These are phyloP conservation scores for Reticulitermes speratus DNA, from an alignment of 1,140 invertebrate genomes.

Conservation along the genomic window DNA sequence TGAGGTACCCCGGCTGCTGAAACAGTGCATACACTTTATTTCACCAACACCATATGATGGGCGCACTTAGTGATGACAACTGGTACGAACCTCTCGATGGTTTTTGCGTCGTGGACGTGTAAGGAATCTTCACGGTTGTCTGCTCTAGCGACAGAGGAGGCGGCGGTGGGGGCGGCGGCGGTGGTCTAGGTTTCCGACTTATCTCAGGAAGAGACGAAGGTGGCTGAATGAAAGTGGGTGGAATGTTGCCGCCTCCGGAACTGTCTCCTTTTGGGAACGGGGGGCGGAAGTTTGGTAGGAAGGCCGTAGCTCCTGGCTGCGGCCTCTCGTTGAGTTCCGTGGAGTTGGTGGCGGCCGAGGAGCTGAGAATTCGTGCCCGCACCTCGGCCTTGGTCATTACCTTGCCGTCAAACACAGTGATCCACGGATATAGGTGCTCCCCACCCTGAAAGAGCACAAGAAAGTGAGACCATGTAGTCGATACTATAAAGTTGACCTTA, in stretches of 20 bases:
- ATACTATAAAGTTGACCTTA: too few relatives aligned
- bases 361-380: slow-evolving; percentile 59
- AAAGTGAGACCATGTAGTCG: slow-evolving; percentile 23
- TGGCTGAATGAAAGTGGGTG: slow-evolving; percentile 32
- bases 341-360: slow-evolving; percentile 32
- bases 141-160: slow-evolving; percentile 23
- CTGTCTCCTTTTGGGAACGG: slow-evolving; percentile 30
- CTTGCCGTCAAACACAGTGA: slow-evolving; percentile 67
- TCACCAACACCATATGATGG: too few relatives aligned
- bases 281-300: not conserved
- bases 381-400: slow-evolving; percentile 70
- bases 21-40: too few relatives aligned
- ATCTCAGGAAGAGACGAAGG: slow-evolving; percentile 37
- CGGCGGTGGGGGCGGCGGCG: slow-evolving; percentile 25
- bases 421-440: slow-evolving; percentile 65
- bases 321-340: not conserved
- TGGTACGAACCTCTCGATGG: not conserved
- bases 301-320: slow-evolving; percentile 18
- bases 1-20: too few relatives aligned
- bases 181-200: slow-evolving; percentile 18
- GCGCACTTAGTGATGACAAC: too few relatives aligned
- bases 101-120: not conserved
- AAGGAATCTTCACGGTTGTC: not conserved
- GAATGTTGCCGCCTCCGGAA: slow-evolving; percentile 39
- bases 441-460: slow-evolving; percentile 55